phyloP scores from a whole-genome alignment of 2,113 vertebrate species.

The Ceyx melanurus region DNA sequence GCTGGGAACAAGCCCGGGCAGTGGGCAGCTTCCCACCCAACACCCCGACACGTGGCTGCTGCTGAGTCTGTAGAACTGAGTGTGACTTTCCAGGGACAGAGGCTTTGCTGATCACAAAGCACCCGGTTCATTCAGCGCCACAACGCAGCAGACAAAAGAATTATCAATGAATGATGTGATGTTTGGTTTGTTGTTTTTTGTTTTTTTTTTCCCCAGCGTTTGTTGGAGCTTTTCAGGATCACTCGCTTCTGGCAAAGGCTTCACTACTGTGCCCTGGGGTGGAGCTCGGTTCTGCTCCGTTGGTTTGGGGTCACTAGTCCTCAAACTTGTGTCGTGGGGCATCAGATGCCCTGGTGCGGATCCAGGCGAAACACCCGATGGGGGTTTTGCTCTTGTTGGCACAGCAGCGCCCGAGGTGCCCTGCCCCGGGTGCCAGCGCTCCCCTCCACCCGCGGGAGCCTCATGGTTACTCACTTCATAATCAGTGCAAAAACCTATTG shows the following conservation, averaged over 20 bases:
- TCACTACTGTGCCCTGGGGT: background rate
- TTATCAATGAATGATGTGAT: background rate
- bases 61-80: background rate
- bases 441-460: background rate
- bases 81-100: background rate
- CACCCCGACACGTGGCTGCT: accelerated
- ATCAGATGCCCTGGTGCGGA: background rate
- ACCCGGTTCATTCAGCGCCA: background rate
- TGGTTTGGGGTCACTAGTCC: background rate
- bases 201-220: background rate
- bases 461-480: background rate
- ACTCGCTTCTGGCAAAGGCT: background rate
- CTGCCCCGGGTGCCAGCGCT: accelerated
- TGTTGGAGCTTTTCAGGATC: background rate
- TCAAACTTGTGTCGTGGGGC: background rate
- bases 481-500: background rate
- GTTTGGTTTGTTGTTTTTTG: background rate
- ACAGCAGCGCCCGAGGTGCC: accelerated
- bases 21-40: background rate
- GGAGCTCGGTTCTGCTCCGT: background rate
- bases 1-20: background rate
- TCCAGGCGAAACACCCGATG: accelerated
- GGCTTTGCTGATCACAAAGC: background rate
- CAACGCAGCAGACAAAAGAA: background rate
- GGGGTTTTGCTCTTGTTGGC: background rate